Evolutionary conservation across 2,113 vertebrate genomes (phyloP).

Genomic region (Osmerus mordax): DNA sequence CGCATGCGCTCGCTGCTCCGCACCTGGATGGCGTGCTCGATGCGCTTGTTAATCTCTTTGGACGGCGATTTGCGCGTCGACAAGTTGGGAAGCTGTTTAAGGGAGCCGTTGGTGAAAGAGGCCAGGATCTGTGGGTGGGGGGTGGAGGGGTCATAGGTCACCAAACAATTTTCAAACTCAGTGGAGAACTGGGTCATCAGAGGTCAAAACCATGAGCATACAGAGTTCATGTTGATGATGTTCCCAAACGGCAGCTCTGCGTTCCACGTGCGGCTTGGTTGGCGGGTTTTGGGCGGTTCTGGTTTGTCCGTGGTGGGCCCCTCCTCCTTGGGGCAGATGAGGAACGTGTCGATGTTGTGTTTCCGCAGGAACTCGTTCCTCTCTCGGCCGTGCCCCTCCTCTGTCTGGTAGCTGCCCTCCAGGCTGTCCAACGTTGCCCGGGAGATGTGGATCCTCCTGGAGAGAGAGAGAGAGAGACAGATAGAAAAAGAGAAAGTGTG

Average conservation of each 20-base stretch:
- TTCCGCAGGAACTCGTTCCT: slow-evolving; percentile 68
- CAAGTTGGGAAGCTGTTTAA: slow-evolving; percentile 54
- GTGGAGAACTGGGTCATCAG: no score
- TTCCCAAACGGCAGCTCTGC: slow-evolving; percentile 57
- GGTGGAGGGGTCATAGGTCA: not conserved
- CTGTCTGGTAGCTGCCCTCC: slow-evolving; percentile 65
- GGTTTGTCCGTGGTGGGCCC: slow-evolving; percentile 17
- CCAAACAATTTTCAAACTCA: not conserved
- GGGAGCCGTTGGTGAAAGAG: slow-evolving; percentile 65
- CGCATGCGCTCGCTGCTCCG: slow-evolving; percentile 72
- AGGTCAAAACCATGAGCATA: slow-evolving; percentile 40
- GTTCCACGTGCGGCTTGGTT: slow-evolving; percentile 48
- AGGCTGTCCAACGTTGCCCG: slow-evolving; percentile 70
- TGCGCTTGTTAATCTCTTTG: slow-evolving; percentile 71
- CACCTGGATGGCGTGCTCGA: slow-evolving; percentile 69
- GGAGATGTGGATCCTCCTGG: slow-evolving; percentile 75
- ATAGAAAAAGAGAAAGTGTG: no score
- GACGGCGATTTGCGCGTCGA: slow-evolving; percentile 51
- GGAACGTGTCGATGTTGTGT: slow-evolving; percentile 74
- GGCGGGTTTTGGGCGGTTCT: slow-evolving; percentile 43
- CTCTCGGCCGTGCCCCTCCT: slow-evolving; percentile 66
- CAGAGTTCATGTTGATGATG: slow-evolving; percentile 64
- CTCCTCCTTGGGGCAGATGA: slow-evolving; percentile 55
- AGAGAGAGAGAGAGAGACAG: not conserved
- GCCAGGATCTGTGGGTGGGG: slow-evolving; percentile 64